phyloP scores from a whole-genome alignment of 2,113 vertebrate genomes.

The pig (Sus scrofa) region DNA sequence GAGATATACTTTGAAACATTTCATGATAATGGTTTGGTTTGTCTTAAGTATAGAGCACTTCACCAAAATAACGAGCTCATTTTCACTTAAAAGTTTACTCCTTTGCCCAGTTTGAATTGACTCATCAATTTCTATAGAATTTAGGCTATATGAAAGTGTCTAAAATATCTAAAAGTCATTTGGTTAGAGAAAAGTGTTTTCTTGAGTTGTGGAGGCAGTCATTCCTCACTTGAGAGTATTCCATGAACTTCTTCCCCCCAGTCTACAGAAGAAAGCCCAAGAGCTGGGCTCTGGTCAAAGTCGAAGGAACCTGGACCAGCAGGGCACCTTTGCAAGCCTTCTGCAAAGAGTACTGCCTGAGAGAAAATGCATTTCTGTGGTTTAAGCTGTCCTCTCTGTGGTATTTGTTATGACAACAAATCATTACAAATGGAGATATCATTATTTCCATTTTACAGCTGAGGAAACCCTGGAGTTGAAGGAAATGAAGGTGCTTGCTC shows the following conservation, averaged over 20 bases:
- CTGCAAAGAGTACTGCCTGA: neutral
- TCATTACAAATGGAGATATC: neutral
- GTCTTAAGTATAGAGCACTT: constrained; percentile 59
- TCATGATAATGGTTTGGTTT: constrained; percentile 38
- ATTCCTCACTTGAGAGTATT: constrained; percentile 79
- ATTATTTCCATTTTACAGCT: neutral
- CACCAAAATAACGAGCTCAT: constrained; percentile 52
- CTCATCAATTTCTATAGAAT: neutral
- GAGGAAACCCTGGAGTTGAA: neutral
- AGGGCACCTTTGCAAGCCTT: neutral
- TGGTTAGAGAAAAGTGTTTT: constrained; percentile 77
- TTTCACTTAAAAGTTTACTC: constrained; percentile 1
- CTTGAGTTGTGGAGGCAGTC: constrained; percentile 78
- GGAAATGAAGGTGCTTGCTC: neutral
- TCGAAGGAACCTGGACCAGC: neutral
- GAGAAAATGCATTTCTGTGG: neutral
- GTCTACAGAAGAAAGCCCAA: neutral
- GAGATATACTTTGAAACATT: constrained; percentile 10
- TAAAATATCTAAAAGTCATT: constrained; percentile 75
- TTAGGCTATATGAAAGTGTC: constrained; percentile 57
- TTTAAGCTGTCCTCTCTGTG: no score
- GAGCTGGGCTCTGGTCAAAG: neutral
- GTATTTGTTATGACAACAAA: neutral
- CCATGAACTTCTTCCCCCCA: constrained; percentile 66
- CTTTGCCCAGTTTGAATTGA: constrained; percentile 15